A percentile compares a stretch with the other conserved stretches of the same genome.
phyloP scores from a whole-genome alignment of 2,888 invertebrate genomes.

The Creontiades dilutus region DNA sequence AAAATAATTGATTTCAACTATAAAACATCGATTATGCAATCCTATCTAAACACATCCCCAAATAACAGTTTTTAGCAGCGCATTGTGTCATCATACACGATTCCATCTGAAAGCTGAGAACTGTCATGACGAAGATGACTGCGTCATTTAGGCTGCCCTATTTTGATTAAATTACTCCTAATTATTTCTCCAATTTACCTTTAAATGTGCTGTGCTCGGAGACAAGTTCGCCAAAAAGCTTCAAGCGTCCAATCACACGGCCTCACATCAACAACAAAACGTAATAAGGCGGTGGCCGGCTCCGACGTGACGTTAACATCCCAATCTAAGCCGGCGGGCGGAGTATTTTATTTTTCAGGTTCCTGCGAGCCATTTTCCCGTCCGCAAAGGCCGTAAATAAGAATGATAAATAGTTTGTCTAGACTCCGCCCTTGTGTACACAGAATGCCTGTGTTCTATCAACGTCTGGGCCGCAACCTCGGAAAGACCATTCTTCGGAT shows the following conservation, averaged over 20 bases:
- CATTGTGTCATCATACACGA: too few species aligned
- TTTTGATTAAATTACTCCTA: too few species aligned
- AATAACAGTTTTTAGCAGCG: too few species aligned
- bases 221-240: too few species aligned
- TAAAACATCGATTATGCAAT: too few species aligned
- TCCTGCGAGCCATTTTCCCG: conserved; percentile 31
- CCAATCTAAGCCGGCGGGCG: conserved; percentile 7
- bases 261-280: not conserved
- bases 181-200: too few species aligned
- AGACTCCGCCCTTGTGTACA: conserved; percentile 30
- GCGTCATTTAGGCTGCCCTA: too few species aligned
- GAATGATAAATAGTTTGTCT: conserved; percentile 35
- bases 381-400: conserved; percentile 13
- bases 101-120: too few species aligned
- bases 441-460: conserved; percentile 17
- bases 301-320: not conserved
- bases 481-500: conserved; percentile 5
- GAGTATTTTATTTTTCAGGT: conserved; percentile 13
- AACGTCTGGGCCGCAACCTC: not conserved
- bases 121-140: too few species aligned
- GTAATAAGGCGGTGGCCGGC: not conserved
- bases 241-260: not conserved
- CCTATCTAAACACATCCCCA: too few species aligned
- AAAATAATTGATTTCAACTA: too few species aligned
- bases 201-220: too few species aligned